A percentile compares a stretch with the other conserved stretches of the same genome.
phyloP scores from a whole-genome alignment of 2,113 vertebrate species.

The Chloebia gouldiae region DNA sequence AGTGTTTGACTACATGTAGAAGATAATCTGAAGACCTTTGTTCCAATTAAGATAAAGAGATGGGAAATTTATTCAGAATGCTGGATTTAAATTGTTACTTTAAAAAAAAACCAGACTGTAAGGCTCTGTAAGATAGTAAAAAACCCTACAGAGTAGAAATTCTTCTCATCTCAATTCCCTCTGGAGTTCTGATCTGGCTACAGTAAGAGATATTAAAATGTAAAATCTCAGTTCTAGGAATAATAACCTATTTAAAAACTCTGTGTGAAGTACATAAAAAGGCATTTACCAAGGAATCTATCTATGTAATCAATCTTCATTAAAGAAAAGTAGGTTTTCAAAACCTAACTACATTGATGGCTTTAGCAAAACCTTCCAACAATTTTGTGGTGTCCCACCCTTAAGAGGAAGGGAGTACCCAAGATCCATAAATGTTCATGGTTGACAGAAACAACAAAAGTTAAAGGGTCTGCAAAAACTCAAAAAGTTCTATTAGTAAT shows the following conservation, averaged over 20 bases:
- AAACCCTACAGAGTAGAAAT: not conserved
- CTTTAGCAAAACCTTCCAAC: not conserved
- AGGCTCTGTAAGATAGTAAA: not conserved
- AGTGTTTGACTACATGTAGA: not conserved
- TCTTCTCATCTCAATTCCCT: not conserved
- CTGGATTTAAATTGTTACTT: not conserved
- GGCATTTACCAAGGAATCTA: not conserved
- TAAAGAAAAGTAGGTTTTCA: not conserved
- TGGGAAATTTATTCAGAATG: slow-evolving; percentile 5
- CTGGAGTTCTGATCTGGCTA: not conserved
- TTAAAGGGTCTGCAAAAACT: not conserved
- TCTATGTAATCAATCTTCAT: not conserved
- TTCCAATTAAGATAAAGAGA: not conserved
- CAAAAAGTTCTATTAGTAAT: not conserved
- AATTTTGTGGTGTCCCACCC: not conserved
- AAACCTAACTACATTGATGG: not conserved
- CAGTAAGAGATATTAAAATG: not conserved
- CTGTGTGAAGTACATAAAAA: not conserved
- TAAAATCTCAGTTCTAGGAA: not conserved
- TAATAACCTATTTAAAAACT: not conserved
- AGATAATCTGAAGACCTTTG: not conserved
- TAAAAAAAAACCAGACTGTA: not conserved
- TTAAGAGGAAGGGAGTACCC: not conserved
- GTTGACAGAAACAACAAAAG: not conserved
- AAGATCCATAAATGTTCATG: not conserved